Evolutionary conservation across 2,888 invertebrate genomes (phyloP), one percentile per base, ranked within the genome.

Genomic region (Aromia moschata): DNA sequence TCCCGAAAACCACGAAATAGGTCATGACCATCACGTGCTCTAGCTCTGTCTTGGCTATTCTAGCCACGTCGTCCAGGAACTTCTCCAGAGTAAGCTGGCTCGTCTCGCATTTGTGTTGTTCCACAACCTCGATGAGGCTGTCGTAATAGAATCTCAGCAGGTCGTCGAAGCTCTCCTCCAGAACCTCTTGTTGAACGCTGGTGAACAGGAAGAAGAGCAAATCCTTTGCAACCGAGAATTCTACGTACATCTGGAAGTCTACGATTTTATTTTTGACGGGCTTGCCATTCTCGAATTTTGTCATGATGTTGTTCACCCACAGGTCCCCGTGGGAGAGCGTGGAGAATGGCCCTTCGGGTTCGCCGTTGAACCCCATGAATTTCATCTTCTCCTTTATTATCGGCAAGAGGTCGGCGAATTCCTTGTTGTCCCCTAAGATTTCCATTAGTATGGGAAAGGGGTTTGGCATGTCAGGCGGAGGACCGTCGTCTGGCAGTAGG

Each of bases 221-320:
- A 18, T 52, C 52, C 0, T 81, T 79, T 0, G 79, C 71, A 1
- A 85, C 77, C 10, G 83, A 83, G 2, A 81, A 78, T 54, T 83
- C 84, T 14, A 81, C 72, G 1, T 83, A 80, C 30, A 83, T 78
- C 76, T 87, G 87, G 67, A 85, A 87, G 68, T 87, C 87, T 0
- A 87, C 77, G 54, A 87, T 77, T 56, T 81, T 80, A 0, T 70
- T 74, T 15, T 58, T 47, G n/a, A 70, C 49, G 0, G 83, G 78
- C 63, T 68, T 68, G 10, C 62, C 68, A 44, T 71, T 60, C 46
- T 69, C 65, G 40, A 79, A 80, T 67, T 81, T 81, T 16, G 86
- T 74, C 79, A 87, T 81, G 2, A 85, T 76, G 64, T 87, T 87
- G 68, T 86, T 86, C n/a, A 83, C 82, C 87, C 86, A 86, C 46